Conservation (phyloP, 92 coral and sea anemone species). For the Phenganax stokvisi region DNA sequence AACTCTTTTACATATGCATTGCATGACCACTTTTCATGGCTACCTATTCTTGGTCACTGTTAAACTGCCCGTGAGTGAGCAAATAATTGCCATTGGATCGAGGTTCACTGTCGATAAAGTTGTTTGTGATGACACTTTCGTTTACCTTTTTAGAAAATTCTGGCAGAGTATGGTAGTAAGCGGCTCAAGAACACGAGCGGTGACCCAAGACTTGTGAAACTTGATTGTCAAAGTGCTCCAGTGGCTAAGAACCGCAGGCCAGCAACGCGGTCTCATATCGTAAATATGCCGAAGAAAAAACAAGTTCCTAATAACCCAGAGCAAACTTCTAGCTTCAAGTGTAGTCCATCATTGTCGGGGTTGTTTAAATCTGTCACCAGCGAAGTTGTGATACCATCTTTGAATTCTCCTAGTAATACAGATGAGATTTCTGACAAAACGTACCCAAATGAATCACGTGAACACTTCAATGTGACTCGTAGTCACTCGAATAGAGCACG, state of each 20-base stretch:
- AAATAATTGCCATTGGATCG: too few relatives aligned
- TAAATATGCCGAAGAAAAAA: slow-evolving; percentile 4
- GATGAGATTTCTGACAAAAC: neutral
- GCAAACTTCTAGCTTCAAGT: neutral
- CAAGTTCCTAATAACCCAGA: neutral
- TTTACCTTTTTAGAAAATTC: slow-evolving; percentile 60
- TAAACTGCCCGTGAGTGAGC: too few relatives aligned
- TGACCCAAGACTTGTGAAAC: slow-evolving; percentile 92
- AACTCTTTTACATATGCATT: too few relatives aligned
- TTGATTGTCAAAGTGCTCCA: slow-evolving; percentile 56
- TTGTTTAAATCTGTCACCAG: neutral
- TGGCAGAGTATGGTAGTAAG: slow-evolving; percentile 88
- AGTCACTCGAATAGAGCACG: neutral
- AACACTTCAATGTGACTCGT: neutral
- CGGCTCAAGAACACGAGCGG: slow-evolving; percentile 75
- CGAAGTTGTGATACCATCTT: neutral
- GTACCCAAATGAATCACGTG: neutral
- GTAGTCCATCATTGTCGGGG: neutral
- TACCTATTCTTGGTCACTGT: too few relatives aligned
- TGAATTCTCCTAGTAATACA: neutral
- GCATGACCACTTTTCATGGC: too few relatives aligned
- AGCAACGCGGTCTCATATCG: slow-evolving; percentile 12
- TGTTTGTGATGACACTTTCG: neutral
- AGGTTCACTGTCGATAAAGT: too few relatives aligned
- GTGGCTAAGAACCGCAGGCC: neutral